phyloP scores from a whole-genome alignment of 1,140 invertebrate genomes.

The Eumaeus atala region DNA sequence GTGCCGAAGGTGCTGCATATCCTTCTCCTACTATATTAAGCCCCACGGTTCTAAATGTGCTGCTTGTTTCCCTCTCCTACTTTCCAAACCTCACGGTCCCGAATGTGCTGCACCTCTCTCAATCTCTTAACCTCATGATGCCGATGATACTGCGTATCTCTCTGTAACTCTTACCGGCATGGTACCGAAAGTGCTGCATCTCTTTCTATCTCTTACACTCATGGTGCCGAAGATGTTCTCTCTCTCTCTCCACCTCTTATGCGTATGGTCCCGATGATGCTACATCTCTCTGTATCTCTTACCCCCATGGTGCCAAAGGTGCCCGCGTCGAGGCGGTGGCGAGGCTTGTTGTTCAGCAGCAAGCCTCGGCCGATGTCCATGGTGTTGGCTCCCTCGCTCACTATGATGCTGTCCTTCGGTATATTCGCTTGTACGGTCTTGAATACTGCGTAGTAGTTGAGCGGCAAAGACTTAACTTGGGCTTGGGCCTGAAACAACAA shows the following conservation, averaged over 20 bases:
- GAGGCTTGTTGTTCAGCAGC: conserved; percentile 85
- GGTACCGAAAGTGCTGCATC: too few relatives aligned
- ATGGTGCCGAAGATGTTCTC: conserved; percentile 97
- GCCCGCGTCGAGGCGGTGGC: conserved; percentile 91
- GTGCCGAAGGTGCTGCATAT: too few relatives aligned
- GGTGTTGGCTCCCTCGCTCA: conserved; percentile 98
- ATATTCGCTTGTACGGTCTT: conserved; percentile 83
- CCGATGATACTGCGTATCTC: too few relatives aligned
- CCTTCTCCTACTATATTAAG: too few relatives aligned
- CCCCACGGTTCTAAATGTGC: too few relatives aligned
- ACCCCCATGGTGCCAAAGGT: conserved; percentile 98
- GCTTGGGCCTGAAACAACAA: conserved; percentile 45
- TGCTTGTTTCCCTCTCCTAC: too few relatives aligned
- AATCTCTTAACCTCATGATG: too few relatives aligned
- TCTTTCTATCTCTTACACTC: conserved; percentile 77
- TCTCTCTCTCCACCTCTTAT: too few relatives aligned
- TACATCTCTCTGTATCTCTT: conserved; percentile 76
- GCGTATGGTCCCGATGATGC: conserved; percentile 95
- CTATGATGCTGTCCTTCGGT: conserved; percentile 90
- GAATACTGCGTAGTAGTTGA: conserved; percentile 96
- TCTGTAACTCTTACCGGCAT: too few relatives aligned
- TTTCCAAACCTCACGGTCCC: too few relatives aligned
- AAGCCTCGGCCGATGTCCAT: conserved; percentile 98
- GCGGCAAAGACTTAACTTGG: conserved; percentile 72
- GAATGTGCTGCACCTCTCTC: too few relatives aligned